These are phyloP conservation scores for Poeciliopsis gracilis DNA, from an alignment of 2,797 vertebrate genomes.

Conservation along the genomic window DNA sequence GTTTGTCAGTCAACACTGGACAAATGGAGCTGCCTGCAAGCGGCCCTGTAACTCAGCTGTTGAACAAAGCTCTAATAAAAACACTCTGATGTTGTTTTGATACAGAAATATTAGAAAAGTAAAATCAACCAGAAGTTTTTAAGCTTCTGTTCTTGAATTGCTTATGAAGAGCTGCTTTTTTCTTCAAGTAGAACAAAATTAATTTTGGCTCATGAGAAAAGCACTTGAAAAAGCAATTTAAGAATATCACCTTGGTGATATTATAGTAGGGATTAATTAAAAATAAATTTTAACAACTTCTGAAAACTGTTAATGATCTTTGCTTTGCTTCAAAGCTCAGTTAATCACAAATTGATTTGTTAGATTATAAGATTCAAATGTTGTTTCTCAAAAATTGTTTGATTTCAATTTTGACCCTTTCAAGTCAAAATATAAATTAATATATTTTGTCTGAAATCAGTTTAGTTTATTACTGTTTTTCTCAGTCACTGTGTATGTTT, in stretches of 20 bases:
- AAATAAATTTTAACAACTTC: neutral
- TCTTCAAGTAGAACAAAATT: neutral
- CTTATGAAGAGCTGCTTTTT: neutral
- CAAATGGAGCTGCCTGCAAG: constrained; percentile 38
- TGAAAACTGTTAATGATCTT: neutral
- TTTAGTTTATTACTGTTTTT: neutral
- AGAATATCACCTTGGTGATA: neutral
- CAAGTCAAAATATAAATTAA: neutral
- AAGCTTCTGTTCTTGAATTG: constrained; percentile 2
- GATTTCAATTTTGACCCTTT: neutral
- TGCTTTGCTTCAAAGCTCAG: neutral
- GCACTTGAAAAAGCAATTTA: neutral
- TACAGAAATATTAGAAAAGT: constrained; percentile 13
- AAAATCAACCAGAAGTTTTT: constrained; percentile 37
- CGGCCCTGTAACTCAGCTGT: constrained; percentile 35
- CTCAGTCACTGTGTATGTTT: neutral
- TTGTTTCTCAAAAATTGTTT: neutral
- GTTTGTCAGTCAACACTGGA: constrained; percentile 56
- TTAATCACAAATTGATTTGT: neutral
- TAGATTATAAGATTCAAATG: neutral
- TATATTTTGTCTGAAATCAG: neutral
- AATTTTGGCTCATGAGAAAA: neutral
- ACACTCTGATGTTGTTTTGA: constrained; percentile 32
- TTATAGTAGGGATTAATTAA: neutral
- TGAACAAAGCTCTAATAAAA: constrained; percentile 28